Evolutionary conservation across 2,113 vertebrate genomes (phyloP), one percentile per base, ranked within the genome.

Genomic region (Ophiodon elongatus): DNA sequence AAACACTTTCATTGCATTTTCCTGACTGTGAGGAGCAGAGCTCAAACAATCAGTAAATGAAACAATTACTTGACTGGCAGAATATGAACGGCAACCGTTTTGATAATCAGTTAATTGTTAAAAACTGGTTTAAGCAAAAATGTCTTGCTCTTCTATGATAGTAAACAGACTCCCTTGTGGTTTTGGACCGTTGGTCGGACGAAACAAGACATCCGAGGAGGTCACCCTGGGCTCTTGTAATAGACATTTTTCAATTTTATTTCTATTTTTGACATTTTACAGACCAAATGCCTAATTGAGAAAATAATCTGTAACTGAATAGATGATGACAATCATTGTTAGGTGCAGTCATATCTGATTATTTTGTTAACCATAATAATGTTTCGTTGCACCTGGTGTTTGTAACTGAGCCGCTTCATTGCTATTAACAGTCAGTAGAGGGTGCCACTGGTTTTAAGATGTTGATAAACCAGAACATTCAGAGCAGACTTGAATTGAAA

Each of bases 351-450:
- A 13, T 23, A 19, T 13, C 29, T 37, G 31, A 37, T 52, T 52
- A n/a, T 64, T 39, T 25, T 63, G 15, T 21, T 27, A 27, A 27
- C 23, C 68, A 27, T n/a, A 47, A 33, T 11, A 60, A 31, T 43
- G 41, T 35, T 19, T 17, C 25, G 13, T n/a, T 25, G 27, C 29
- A 29, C 10, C 15, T 19, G 27, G 8, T 31, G 59, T 60, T 60
- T 37, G 33, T 23, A 37, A 64, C 33, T 37, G 21, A 64, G 33
- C 21, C 10, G 10, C 21, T n/a, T 39, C 21, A 39, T 64, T 64
- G 11, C 62, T n/a, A 64, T 14, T 21, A 64, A 19, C 15, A 14
- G 79, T 71, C 93, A 89, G 77, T 80, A 94, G 92, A 85, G 70
- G 86, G 89, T 54, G 80, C 87, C 86, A 91, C 67, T 60, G 85